Conservation (phyloP, 2,113 vertebrate species). For the Pseudorhombus dupliciocellatus region DNA sequence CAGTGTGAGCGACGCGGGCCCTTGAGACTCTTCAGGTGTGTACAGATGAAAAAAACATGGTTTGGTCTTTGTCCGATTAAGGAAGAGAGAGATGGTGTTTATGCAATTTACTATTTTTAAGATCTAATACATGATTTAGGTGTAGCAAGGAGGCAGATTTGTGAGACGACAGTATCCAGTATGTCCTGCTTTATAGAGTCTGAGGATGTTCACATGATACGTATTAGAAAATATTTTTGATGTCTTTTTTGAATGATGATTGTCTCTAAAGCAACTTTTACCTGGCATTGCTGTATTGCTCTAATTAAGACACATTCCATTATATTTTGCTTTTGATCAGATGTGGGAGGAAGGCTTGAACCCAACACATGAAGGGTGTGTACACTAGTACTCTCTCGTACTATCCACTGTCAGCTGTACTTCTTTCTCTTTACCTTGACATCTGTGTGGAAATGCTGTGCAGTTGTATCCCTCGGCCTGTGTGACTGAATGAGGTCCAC, state of each 20-base stretch:
- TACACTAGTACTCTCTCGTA: constrained; percentile 39
- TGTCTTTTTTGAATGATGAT: constrained; percentile 66
- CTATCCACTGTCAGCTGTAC: constrained; percentile 54
- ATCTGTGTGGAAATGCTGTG: constrained; percentile 45
- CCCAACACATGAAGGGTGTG: constrained; percentile 34
- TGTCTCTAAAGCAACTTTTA: constrained; percentile 58
- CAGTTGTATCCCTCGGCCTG: constrained; percentile 19
- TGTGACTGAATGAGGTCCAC: constrained; percentile 46
- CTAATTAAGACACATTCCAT: constrained; percentile 55
- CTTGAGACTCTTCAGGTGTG: constrained; percentile 75
- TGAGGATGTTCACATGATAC: constrained; percentile 53
- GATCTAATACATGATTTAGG: constrained; percentile 55
- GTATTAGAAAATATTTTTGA: constrained; percentile 75
- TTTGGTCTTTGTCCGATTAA: constrained; percentile 49
- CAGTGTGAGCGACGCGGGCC: constrained; percentile 46
- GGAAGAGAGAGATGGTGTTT: constrained; percentile 65
- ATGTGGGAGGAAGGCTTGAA: constrained; percentile 33
- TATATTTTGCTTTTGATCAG: constrained; percentile 55
- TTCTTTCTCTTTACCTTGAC: constrained; percentile 55
- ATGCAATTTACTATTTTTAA: constrained; percentile 78
- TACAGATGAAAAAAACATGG: constrained; percentile 52
- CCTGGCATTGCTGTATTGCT: constrained; percentile 58
- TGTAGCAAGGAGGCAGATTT: constrained; percentile 66
- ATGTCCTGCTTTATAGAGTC: constrained; percentile 52
- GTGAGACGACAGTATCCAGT: constrained; percentile 36